Evolutionary conservation across 2,113 vertebrate species (phyloP).

Genomic region (Vimba vimba): DNA sequence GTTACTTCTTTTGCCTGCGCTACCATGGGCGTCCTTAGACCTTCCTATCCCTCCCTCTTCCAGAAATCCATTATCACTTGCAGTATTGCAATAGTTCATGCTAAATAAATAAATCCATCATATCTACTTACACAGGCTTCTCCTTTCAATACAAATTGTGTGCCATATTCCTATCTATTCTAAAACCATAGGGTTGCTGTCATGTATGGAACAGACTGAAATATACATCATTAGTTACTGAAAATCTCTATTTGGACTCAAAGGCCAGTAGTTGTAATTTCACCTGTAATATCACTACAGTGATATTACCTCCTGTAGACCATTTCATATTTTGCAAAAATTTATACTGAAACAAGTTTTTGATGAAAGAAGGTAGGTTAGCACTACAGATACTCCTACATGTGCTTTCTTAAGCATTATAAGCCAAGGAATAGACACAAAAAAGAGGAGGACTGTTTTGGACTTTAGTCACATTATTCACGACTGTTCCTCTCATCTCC

Average conservation of each 20-base stretch:
- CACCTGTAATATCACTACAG: not conserved
- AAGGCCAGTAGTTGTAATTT: not conserved
- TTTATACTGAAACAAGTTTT: too few relatives aligned
- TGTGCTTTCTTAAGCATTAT: not conserved
- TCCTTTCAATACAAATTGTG: not conserved
- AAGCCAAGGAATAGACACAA: not conserved
- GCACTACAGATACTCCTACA: not conserved
- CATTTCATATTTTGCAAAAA: too few relatives aligned
- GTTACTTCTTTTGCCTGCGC: too few relatives aligned
- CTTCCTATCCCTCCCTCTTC: too few relatives aligned
- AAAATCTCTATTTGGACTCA: not conserved
- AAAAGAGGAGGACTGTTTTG: not conserved
- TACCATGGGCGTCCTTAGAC: too few relatives aligned
- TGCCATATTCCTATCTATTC: not conserved
- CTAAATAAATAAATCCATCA: too few relatives aligned
- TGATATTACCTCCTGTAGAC: not conserved
- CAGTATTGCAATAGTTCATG: too few relatives aligned
- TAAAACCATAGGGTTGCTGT: not conserved
- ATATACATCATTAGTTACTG: not conserved
- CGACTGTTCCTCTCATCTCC: constrained; percentile 26
- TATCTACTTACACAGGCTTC: not conserved
- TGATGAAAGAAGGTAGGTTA: not conserved
- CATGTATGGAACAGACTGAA: not conserved
- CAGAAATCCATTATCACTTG: too few relatives aligned
- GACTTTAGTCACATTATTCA: not conserved